phyloP scores from a whole-genome alignment of 2,888 invertebrate species.

The Beris morrisii region DNA sequence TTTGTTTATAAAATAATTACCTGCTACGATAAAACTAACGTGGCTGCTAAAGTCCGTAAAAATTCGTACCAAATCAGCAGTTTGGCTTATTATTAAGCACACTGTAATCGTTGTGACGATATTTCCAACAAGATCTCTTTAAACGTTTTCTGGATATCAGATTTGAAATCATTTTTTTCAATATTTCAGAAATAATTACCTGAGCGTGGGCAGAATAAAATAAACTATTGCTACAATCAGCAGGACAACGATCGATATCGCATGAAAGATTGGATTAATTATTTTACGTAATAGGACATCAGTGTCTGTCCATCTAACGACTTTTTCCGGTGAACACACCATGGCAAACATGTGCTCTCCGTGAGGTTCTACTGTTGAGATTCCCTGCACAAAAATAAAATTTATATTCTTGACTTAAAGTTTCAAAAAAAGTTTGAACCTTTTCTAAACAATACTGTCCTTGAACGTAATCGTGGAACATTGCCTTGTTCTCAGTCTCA shows the following conservation, averaged over 20 bases:
- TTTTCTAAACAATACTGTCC: constrained; percentile 83
- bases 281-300: constrained; percentile 74
- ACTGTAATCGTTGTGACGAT: constrained; percentile 80
- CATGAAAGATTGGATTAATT: constrained; percentile 76
- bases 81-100: constrained; percentile 75
- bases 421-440: constrained; percentile 48
- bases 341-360: constrained; percentile 68
- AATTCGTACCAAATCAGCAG: constrained; percentile 75
- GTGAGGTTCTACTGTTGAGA: constrained; percentile 50
- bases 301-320: constrained; percentile 71
- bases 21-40: constrained; percentile 77
- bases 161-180: neutral
- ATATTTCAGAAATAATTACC: constrained; percentile 49
- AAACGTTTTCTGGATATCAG: constrained; percentile 1
- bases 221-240: constrained; percentile 76
- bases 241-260: constrained; percentile 70
- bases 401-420: neutral
- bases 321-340: constrained; percentile 73
- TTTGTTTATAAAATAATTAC: constrained; percentile 54
- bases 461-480: constrained; percentile 70
- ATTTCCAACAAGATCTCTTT: constrained; percentile 75
- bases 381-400: constrained; percentile 43
- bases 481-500: constrained; percentile 57
- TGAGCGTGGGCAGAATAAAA: constrained; percentile 78
- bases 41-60: constrained; percentile 81